Evolutionary conservation across 2,888 invertebrate species (phyloP).

Genomic region (Eupsilia transversa): DNA sequence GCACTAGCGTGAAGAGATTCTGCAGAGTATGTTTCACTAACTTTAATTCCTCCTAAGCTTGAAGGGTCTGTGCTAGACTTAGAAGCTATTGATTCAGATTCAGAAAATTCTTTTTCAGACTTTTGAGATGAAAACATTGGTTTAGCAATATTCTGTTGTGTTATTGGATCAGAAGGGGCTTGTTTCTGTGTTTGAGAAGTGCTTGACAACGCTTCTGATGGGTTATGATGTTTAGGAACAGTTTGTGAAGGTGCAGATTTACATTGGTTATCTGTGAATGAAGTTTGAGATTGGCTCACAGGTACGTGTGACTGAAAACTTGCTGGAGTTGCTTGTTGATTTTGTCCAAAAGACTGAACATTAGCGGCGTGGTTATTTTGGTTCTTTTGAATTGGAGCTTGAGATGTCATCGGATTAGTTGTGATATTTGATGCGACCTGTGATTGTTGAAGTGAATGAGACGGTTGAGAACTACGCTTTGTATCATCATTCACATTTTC

Average conservation of each 20-base stretch:
- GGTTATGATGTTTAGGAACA: constrained; percentile 70
- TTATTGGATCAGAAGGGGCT: constrained; percentile 72
- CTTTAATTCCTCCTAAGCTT: constrained; percentile 72
- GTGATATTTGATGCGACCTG: constrained; percentile 62
- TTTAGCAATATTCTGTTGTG: constrained; percentile 73
- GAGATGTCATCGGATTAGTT: constrained; percentile 66
- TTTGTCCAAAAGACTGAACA: constrained; percentile 72
- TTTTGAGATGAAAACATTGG: constrained; percentile 79
- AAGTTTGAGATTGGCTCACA: constrained; percentile 72
- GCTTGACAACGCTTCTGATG: constrained; percentile 71
- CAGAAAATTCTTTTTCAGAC: constrained; percentile 83
- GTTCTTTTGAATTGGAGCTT: constrained; percentile 73
- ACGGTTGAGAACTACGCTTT: constrained; percentile 65
- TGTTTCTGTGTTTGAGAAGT: constrained; percentile 75
- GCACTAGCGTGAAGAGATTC: constrained; percentile 76
- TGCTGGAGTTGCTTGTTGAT: constrained; percentile 74
- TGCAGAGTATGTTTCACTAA: constrained; percentile 74
- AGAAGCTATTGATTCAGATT: constrained; percentile 80
- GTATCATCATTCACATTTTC: constrained; percentile 70
- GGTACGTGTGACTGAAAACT: constrained; percentile 62
- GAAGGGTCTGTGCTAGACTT: constrained; percentile 81
- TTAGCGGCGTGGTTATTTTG: constrained; percentile 67
- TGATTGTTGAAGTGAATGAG: constrained; percentile 57
- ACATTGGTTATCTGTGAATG: constrained; percentile 74
- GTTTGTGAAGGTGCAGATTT: constrained; percentile 69